Conservation (phyloP, 2,888 invertebrate species). For the Panzeria rudis region DNA sequence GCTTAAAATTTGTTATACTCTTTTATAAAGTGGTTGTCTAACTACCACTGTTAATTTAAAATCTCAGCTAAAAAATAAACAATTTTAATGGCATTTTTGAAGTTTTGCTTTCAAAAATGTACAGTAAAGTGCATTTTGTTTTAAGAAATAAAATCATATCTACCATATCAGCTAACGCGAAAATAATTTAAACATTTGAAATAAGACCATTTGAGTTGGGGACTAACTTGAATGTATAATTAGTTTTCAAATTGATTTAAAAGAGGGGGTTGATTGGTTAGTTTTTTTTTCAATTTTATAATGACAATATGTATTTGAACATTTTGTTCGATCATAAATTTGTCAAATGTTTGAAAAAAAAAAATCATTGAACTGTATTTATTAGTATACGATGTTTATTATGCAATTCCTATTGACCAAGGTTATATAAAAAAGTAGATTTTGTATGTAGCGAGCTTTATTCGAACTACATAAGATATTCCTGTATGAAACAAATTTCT, state of each 20-base stretch:
- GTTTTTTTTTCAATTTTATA: background rate
- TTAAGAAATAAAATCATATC: background rate
- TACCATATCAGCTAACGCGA: conserved; percentile 3
- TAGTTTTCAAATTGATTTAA: conserved; percentile 39
- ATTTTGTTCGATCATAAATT: conserved; percentile 41
- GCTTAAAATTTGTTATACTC: background rate
- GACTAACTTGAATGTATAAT: conserved; percentile 47
- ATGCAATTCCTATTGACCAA: conserved; percentile 40
- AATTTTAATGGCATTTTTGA: conserved; percentile 32
- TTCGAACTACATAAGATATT: background rate
- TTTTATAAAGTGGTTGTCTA: conserved; percentile 26
- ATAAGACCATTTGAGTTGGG: conserved; percentile 19
- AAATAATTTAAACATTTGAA: conserved; percentile 38
- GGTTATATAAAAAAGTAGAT: conserved; percentile 39
- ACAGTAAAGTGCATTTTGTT: conserved; percentile 52
- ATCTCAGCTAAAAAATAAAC: background rate
- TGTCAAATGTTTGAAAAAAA: conserved; percentile 2
- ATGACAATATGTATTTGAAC: conserved; percentile 21
- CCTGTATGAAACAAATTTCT: conserved; percentile 3
- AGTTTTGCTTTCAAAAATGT: conserved; percentile 10
- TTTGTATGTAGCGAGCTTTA: background rate
- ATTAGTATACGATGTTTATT: conserved; percentile 40
- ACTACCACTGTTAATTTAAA: conserved; percentile 28
- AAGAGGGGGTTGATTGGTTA: conserved; percentile 6
- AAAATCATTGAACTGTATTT: conserved; percentile 50